These are phyloP conservation scores for Brachionus koreanus DNA, from an alignment of 1,140 invertebrate genomes.

Conservation along the genomic window DNA sequence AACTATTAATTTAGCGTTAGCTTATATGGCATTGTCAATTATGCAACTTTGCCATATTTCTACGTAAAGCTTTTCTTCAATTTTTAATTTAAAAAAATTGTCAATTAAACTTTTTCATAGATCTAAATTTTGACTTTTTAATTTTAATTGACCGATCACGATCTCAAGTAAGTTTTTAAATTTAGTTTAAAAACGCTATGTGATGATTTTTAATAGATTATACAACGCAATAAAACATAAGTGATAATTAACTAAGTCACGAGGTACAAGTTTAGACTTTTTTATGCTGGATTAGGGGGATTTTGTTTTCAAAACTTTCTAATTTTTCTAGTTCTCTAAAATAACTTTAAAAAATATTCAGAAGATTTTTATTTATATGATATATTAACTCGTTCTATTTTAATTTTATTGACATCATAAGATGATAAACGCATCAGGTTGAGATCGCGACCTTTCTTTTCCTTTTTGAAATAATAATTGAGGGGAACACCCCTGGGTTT, in stretches of 20 bases:
- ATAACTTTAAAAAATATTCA: background rate
- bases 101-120: background rate
- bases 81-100: slow-evolving; percentile 2
- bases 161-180: background rate
- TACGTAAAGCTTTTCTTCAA: background rate
- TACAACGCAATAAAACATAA: background rate
- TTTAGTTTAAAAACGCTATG: background rate
- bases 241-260: background rate
- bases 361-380: too few species aligned
- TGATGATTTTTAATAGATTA: background rate
- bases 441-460: background rate
- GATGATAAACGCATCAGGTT: background rate
- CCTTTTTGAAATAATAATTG: too few species aligned
- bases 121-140: background rate
- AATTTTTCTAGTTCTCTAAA: background rate
- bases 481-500: too few species aligned
- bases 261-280: background rate
- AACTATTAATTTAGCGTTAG: slow-evolving; percentile 5
- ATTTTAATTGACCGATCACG: background rate
- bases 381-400: too few species aligned
- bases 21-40: slow-evolving; percentile 35
- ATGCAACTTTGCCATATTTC: slow-evolving; percentile 21
- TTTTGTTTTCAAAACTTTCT: background rate
- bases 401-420: too few species aligned
- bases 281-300: background rate